Percentiles rank a stretch among this genome's conserved stretches.
Evolutionary conservation across 2,797 vertebrate species (phyloP).

Genomic region (Coregonus ussuriensis): DNA sequence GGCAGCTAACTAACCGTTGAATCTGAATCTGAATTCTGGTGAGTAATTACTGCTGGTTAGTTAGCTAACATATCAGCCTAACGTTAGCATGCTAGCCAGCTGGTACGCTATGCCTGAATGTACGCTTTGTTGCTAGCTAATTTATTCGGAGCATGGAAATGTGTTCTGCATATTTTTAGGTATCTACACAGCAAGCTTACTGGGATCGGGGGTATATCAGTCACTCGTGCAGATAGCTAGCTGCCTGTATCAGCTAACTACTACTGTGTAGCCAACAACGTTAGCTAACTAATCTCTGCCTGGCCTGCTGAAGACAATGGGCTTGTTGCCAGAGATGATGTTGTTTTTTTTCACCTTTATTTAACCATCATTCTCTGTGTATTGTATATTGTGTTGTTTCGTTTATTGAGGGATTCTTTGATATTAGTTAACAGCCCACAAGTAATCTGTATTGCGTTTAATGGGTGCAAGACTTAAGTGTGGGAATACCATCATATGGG

Average conservation of each 20-base stretch:
- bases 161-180: too few relatives aligned
- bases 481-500: background rate
- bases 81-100: background rate
- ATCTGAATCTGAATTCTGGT: slow-evolving; percentile 47
- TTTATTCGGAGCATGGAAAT: too few relatives aligned
- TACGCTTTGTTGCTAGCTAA: background rate
- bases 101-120: too few relatives aligned
- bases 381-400: background rate
- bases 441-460: background rate
- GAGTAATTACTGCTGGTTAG: slow-evolving; percentile 42
- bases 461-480: background rate
- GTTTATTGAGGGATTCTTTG: background rate
- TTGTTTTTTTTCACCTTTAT: too few relatives aligned
- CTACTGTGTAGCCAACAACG: background rate
- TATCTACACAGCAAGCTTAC: background rate
- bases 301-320: background rate
- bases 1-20: slow-evolving; percentile 33
- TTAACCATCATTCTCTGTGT: background rate
- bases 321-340: background rate
- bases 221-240: background rate
- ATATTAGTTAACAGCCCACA: background rate
- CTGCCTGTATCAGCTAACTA: background rate
- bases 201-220: too few relatives aligned
- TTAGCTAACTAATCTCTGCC: background rate
- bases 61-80: background rate